Evolutionary conservation across 2,797 vertebrate species (phyloP).

Genomic region (Melanogrammus aeglefinus): DNA sequence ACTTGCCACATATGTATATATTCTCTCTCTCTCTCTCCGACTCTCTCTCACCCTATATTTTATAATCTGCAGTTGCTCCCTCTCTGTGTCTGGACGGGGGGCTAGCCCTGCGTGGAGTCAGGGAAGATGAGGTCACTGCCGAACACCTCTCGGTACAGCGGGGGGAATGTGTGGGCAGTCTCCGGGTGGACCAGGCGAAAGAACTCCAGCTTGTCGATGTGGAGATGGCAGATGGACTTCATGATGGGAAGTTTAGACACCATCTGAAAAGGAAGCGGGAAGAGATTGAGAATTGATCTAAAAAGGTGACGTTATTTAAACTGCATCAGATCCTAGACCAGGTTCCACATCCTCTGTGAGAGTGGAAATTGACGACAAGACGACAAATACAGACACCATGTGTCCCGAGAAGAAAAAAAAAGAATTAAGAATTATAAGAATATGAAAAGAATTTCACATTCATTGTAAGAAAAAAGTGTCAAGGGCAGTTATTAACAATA

Average conservation of each 20-base stretch:
- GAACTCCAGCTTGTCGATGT: slow-evolving; percentile 91
- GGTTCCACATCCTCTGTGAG: neutral
- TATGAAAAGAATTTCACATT: neutral
- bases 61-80: slow-evolving; percentile 44
- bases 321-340: neutral
- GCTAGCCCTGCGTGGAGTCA: slow-evolving; percentile 82
- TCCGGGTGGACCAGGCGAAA: slow-evolving; percentile 87
- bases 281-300: neutral
- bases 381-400: neutral
- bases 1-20: slow-evolving; percentile 45
- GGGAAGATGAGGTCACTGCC: slow-evolving; percentile 85
- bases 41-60: slow-evolving; percentile 40
- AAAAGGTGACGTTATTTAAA: neutral
- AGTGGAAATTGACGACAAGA: neutral
- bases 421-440: neutral
- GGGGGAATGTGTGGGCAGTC: slow-evolving; percentile 83
- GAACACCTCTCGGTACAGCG: slow-evolving; percentile 89
- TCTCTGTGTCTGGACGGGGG: slow-evolving; percentile 13
- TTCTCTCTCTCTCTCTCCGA: neutral
- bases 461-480: no score
- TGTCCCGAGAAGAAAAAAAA: neutral
- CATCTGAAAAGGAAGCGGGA: slow-evolving; percentile 69
- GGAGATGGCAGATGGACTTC: slow-evolving; percentile 91
- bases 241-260: slow-evolving; percentile 85
- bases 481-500: no score